phyloP scores from a whole-genome alignment of 2,888 invertebrate species.

The Scaeva pyrastri region DNA sequence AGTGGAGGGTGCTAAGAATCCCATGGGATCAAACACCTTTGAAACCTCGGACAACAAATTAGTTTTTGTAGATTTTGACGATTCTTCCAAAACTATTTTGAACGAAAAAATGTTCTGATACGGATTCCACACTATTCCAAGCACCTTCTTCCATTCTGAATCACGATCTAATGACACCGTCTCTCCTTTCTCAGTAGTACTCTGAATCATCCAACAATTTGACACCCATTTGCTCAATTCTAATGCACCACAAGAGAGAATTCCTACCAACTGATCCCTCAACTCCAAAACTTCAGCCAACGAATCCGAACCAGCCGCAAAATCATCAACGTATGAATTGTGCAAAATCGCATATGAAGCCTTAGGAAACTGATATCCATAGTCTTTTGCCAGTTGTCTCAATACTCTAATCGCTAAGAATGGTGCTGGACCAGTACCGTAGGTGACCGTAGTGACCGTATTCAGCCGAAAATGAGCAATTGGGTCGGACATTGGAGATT shows the following conservation, averaged over 20 bases:
- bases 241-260: not conserved
- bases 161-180: not conserved
- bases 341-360: not conserved
- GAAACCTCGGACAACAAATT: no score
- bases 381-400: no score
- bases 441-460: no score
- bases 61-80: not conserved
- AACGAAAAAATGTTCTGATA: not conserved
- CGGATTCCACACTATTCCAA: conserved; percentile 14
- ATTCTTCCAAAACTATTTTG: not conserved
- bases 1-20: conserved; percentile 14
- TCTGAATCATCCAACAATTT: not conserved
- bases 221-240: not conserved
- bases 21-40: conserved; percentile 19
- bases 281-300: not conserved
- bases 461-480: no score
- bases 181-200: not conserved
- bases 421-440: no score
- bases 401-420: no score
- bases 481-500: no score
- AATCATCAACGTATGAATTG: not conserved
- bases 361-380: conserved; percentile 65
- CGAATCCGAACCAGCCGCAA: not conserved
- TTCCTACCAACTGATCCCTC: no score
- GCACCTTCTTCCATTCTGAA: conserved; percentile 16